Evolutionary conservation across 2,888 invertebrate species (phyloP).

Genomic region (Polydesmus complanatus): DNA sequence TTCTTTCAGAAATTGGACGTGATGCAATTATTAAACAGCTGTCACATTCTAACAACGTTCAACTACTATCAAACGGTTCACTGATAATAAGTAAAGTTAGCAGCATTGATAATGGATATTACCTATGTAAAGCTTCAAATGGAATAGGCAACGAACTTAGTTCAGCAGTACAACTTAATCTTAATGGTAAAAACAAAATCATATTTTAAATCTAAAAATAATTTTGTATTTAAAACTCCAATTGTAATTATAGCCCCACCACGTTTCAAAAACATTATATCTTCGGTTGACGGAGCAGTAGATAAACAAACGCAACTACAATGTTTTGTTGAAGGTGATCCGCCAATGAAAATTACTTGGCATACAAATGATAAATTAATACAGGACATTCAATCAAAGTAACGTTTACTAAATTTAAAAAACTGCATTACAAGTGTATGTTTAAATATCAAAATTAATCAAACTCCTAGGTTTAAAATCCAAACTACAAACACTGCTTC

Average conservation of each 20-base stretch:
- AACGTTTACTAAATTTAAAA: too few species aligned
- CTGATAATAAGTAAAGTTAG: background rate
- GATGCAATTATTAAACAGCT: background rate
- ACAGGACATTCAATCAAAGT: constrained; percentile 2
- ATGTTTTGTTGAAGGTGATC: constrained; percentile 13
- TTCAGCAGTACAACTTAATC: constrained; percentile 82
- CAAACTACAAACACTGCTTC: constrained; percentile 12
- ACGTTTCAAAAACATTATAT: constrained; percentile 1
- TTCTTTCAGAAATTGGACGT: background rate
- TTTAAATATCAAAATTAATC: background rate
- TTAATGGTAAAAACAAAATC: constrained; percentile 54
- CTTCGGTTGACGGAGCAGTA: background rate
- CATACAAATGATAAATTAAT: constrained; percentile 11
- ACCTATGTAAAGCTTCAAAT: constrained; percentile 89
- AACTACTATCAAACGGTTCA: background rate
- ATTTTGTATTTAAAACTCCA: background rate
- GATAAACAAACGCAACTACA: constrained; percentile 3
- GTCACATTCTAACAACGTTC: background rate
- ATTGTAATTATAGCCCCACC: constrained; percentile 8
- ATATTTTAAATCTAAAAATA: background rate
- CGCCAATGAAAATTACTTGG: constrained; percentile 15
- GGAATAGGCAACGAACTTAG: constrained; percentile 89
- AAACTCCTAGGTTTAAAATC: constrained; percentile 4
- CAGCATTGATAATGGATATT: constrained; percentile 51
- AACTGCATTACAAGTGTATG: background rate